Evolutionary conservation across 1,140 invertebrate species (phyloP).

Genomic region (Hylyphantes graminicola): DNA sequence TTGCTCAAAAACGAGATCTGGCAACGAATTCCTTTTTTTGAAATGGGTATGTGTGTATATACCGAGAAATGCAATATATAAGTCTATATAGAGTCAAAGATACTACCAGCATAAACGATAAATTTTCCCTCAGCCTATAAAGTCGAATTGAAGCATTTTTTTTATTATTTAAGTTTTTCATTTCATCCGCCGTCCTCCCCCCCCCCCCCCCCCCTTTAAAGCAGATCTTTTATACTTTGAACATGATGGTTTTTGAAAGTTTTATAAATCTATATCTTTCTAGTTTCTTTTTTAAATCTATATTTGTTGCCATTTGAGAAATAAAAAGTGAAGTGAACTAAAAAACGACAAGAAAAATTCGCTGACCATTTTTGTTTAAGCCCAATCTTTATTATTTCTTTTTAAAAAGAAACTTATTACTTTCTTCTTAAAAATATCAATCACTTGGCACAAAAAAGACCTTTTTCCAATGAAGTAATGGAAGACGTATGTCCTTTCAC

Average conservation of each 20-base stretch:
- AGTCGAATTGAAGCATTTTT: conserved; percentile 48
- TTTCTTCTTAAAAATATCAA: too few relatives aligned
- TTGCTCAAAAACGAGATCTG: conserved; percentile 49
- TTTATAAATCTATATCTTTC: conserved; percentile 30
- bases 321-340: not conserved
- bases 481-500: too few relatives aligned
- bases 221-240: conserved; percentile 19
- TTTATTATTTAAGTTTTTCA: conserved; percentile 3
- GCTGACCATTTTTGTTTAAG: conserved; percentile 23
- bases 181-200: too few relatives aligned
- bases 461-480: too few relatives aligned
- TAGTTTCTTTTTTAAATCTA: conserved; percentile 18
- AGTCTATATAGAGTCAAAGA: conserved; percentile 39
- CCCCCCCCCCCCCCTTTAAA: too few relatives aligned
- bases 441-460: too few relatives aligned
- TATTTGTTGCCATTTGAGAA: conserved; percentile 46
- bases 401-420: conserved; percentile 1
- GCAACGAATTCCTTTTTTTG: conserved; percentile 7
- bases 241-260: conserved; percentile 49
- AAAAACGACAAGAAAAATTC: not conserved
- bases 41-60: conserved; percentile 19
- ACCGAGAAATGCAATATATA: conserved; percentile 37
- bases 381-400: not conserved
- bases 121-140: conserved; percentile 26
- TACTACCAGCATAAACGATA: conserved; percentile 30